Evolutionary conservation across 2,888 invertebrate genomes (phyloP).

Genomic region (Gasteruption jaculator): DNA sequence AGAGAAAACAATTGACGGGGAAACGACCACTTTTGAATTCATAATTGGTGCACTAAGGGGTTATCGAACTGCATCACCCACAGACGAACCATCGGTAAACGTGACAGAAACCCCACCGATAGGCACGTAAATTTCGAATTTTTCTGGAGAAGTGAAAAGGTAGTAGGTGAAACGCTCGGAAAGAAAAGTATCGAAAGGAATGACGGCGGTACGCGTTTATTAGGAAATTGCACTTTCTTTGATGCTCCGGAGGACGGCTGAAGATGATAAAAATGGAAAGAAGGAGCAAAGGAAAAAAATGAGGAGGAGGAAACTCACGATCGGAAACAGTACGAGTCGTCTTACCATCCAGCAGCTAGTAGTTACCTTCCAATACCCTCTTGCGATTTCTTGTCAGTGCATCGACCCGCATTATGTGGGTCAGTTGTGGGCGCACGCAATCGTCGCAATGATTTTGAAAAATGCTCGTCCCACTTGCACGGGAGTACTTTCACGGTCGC

Average conservation of each 20-base stretch:
- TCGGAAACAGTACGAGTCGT: slow-evolving; percentile 4
- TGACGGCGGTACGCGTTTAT: slow-evolving; percentile 17
- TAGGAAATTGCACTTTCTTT: slow-evolving; percentile 35
- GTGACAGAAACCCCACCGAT: no score
- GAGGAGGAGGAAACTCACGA: slow-evolving; percentile 13
- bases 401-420: slow-evolving; percentile 48
- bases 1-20: no score
- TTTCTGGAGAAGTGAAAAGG: no score
- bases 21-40: no score
- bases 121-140: no score
- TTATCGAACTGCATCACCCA: no score
- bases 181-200: slow-evolving; percentile 21
- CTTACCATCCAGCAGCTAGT: no score
- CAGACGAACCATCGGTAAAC: no score
- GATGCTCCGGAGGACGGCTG: slow-evolving; percentile 14
- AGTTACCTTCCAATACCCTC: no score
- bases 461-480: slow-evolving; percentile 47
- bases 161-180: no score
- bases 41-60: no score
- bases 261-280: slow-evolving; percentile 25
- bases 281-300: slow-evolving; percentile 11
- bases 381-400: no score
- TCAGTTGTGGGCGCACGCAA: slow-evolving; percentile 51
- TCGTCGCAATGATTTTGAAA: slow-evolving; percentile 50
- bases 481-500: slow-evolving; percentile 52